Base-by-base conservation (phyloP, 92 coral and sea anemone species). In the Actinernus sp. region DNA sequence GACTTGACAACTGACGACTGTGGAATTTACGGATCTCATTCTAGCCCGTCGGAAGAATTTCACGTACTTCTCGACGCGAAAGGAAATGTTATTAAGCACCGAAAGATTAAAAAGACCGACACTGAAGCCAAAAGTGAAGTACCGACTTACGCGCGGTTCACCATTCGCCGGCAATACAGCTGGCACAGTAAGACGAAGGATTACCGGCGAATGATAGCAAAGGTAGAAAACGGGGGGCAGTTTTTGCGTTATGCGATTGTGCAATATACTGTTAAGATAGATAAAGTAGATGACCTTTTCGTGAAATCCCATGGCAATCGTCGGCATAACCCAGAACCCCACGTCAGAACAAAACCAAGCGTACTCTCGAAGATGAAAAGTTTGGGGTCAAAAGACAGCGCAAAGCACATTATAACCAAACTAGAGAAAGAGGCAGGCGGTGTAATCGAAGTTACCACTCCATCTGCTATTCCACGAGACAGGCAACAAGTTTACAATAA, bases 1-100 rank as follows among this genome's bases (percentile, higher is more conserved):
- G 84, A 83, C 68, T 52, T 83, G 33, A 32, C 84, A 1, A 55
- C 58, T 30, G 90, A 83, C 53, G 90, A 83, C 57, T 49, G 70
- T 37, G 84, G 80, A 11, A 29, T 83, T 27, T 83, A 83, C 47
- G 84, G 89, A 2, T 53, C 65, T 26, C 89, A 75, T 43, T 75
- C 84, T 2, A 71, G 75, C 54, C 88, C 88, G 1, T 55, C 74
- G n/a, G n/a, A n/a, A n/a, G n/a, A n/a, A n/a, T n/a, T n/a, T n/a
- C n/a, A n/a, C n/a, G n/a, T n/a, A n/a, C n/a, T n/a, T n/a, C n/a
- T n/a, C n/a, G n/a, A n/a, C n/a, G n/a, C n/a, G n/a, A n/a, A n/a
- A n/a, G n/a, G n/a, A n/a, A n/a, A n/a, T n/a, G n/a, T n/a, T n/a
- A n/a, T n/a, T n/a, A n/a, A n/a, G n/a, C n/a, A n/a, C n/a, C n/a